These are phyloP conservation scores for Oithona nana DNA, from an alignment of 2,888 invertebrate species.

Conservation along the genomic window DNA sequence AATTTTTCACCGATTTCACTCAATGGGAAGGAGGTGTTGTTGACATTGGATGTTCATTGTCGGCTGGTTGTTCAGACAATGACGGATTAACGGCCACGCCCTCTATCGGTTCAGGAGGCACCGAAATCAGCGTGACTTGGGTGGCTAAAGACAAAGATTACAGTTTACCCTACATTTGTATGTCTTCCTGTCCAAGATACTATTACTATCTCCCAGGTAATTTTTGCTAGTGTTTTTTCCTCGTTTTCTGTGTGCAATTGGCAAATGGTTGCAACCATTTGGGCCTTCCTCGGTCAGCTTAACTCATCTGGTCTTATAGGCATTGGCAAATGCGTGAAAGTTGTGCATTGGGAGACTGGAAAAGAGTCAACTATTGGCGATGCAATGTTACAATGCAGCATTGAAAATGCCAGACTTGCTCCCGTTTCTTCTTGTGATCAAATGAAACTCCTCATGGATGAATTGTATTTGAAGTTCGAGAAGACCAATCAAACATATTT, in stretches of 20 bases:
- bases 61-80: background rate
- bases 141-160: background rate
- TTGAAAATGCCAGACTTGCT: background rate
- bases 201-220: background rate
- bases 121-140: too few relatives aligned
- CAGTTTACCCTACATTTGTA: background rate
- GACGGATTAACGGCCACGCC: background rate
- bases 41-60: background rate
- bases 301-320: too few relatives aligned
- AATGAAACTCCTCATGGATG: background rate
- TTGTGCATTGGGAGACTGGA: background rate
- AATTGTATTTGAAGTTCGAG: background rate
- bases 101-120: too few relatives aligned
- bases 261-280: too few relatives aligned
- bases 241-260: too few relatives aligned
- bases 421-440: background rate
- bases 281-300: too few relatives aligned
- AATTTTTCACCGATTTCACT: background rate
- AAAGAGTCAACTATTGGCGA: background rate
- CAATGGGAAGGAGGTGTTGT: background rate
- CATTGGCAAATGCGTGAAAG: background rate
- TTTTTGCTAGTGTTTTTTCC: too few relatives aligned
- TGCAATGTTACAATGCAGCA: background rate
- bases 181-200: background rate
- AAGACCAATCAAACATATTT: background rate